These are phyloP conservation scores for Magallana gigas DNA, from an alignment of 1,140 invertebrate species.

Conservation along the genomic window DNA sequence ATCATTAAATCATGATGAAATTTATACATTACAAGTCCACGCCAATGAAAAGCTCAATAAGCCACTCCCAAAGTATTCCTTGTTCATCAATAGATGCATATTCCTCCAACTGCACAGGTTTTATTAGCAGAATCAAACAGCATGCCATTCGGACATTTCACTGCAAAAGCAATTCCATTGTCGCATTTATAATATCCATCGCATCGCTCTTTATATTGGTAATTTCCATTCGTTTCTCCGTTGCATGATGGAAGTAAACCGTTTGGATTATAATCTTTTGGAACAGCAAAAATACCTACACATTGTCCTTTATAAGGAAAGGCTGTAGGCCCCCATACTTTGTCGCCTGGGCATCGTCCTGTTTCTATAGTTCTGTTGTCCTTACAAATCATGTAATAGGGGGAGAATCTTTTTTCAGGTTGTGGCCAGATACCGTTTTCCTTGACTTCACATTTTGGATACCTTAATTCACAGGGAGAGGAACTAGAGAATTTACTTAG, in stretches of 20 bases:
- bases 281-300: neutral
- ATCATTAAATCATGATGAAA: too few species aligned
- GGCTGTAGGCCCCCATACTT: neutral
- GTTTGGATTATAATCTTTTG: neutral
- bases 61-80: too few species aligned
- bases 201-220: neutral
- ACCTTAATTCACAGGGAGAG: neutral
- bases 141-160: neutral
- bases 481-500: neutral
- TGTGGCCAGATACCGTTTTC: neutral
- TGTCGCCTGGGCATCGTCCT: neutral
- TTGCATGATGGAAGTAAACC: neutral
- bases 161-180: neutral
- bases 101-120: neutral
- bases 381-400: neutral
- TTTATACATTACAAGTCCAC: too few species aligned
- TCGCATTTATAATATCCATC: slow-evolving; percentile 1
- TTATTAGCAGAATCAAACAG: neutral
- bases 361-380: neutral
- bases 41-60: neutral
- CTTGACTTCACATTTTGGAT: neutral
- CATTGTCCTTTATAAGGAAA: neutral
- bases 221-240: neutral
- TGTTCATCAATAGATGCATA: neutral
- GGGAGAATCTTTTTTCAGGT: neutral